Evolutionary conservation across 2,797 vertebrate species (phyloP).

Genomic region (Urocyon cinereoargenteus): DNA sequence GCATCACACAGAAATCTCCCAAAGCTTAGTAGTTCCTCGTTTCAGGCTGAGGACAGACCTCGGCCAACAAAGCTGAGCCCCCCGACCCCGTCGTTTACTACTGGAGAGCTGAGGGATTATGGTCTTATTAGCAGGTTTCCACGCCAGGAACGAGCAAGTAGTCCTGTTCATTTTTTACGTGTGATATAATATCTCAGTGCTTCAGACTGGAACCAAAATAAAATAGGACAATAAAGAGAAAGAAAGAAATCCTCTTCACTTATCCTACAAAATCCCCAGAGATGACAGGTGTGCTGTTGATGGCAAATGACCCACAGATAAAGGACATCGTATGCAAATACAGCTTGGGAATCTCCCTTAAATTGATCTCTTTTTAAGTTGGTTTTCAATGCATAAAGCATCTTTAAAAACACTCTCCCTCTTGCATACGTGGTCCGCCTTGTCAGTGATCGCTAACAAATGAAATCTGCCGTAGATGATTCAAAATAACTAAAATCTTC

Average conservation of each 20-base stretch:
- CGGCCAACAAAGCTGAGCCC: conserved; percentile 72
- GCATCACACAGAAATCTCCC: conserved; percentile 76
- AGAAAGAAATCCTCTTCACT: conserved; percentile 84
- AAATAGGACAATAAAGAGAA: conserved; percentile 45
- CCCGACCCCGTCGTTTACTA: conserved; percentile 51
- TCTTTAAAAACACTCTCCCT: conserved; percentile 83
- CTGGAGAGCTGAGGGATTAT: not conserved
- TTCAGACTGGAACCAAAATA: conserved; percentile 78
- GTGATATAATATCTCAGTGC: conserved; percentile 63
- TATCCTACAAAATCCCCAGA: conserved; percentile 81
- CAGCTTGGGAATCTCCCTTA: conserved; percentile 82
- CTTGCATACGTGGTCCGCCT: conserved; percentile 85
- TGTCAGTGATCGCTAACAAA: conserved; percentile 80
- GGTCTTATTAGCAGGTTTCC: conserved; percentile 68
- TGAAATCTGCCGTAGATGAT: conserved; percentile 82
- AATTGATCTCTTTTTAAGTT: conserved; percentile 77
- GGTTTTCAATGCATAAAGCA: conserved; percentile 59
- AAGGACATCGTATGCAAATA: conserved; percentile 73
- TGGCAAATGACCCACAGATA: conserved; percentile 82
- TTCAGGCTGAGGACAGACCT: conserved; percentile 84
- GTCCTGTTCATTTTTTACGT: conserved; percentile 64
- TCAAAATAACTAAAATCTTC: conserved; percentile 80
- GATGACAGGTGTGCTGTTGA: conserved; percentile 73
- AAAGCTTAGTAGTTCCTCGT: conserved; percentile 58
- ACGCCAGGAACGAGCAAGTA: conserved; percentile 64